phyloP scores from a whole-genome alignment of 1,140 invertebrate genomes.

The Drosophila chauvacae region DNA sequence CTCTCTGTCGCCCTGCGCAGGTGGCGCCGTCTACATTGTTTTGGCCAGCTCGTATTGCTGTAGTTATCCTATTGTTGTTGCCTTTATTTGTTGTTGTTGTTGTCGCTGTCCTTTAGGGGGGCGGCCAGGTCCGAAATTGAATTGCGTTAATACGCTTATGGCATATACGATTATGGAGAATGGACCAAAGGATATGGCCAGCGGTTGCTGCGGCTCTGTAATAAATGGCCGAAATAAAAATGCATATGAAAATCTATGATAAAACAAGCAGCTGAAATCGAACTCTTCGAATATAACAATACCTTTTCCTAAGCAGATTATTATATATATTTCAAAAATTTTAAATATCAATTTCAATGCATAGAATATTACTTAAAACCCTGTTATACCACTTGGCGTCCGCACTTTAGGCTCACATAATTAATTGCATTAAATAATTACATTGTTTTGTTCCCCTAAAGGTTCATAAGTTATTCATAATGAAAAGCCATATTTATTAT shows the following conservation, averaged over 20 bases:
- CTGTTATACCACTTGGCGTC: neutral
- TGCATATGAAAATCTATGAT: slow-evolving; percentile 72
- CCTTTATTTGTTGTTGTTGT: slow-evolving; percentile 1
- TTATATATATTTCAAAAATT: neutral
- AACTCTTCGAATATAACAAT: slow-evolving; percentile 2
- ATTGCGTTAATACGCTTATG: slow-evolving; percentile 81
- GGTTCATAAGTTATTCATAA: slow-evolving; percentile 6
- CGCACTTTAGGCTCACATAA: slow-evolving; percentile 6
- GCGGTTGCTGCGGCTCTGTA: slow-evolving; percentile 37
- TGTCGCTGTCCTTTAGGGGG: slow-evolving; percentile 18
- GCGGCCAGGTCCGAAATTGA: slow-evolving; percentile 66
- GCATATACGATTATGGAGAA: slow-evolving; percentile 57
- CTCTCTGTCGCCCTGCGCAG: slow-evolving; percentile 30
- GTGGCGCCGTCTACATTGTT: slow-evolving; percentile 55
- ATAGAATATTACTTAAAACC: neutral
- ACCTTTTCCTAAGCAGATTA: neutral
- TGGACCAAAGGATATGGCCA: slow-evolving; percentile 7
- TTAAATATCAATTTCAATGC: neutral
- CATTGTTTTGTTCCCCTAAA: neutral
- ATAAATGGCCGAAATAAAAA: slow-evolving; percentile 70
- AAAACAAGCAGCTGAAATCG: slow-evolving; percentile 21
- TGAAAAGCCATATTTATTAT: slow-evolving; percentile 7
- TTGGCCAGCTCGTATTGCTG: slow-evolving; percentile 35
- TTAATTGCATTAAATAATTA: slow-evolving; percentile 1
- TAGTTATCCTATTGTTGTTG: slow-evolving; percentile 27